Base-by-base conservation (phyloP, 1,140 invertebrate species). In the Ostrea edulis region DNA sequence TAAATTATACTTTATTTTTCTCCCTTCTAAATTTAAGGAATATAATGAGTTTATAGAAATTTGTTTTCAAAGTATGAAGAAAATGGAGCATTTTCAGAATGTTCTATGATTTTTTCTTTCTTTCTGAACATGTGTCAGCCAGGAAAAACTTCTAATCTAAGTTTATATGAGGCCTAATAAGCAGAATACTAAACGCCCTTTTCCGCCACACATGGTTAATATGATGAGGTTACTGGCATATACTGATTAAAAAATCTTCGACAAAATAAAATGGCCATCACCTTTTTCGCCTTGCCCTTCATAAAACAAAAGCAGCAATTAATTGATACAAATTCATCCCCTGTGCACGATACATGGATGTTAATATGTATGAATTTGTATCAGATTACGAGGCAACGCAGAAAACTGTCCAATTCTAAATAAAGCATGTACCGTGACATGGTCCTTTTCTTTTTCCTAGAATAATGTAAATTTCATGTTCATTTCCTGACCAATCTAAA, bases 231-330 rank as follows among this genome's bases (percentile, higher is more conserved):
- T 83, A 14, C 8, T 51, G 25, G 52, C 51, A 83, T 52, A 11
- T 17, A 20, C 3, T 83, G 3, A 44, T 53, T 53, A 25, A 52
- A n/a, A 22, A 81, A 22, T 22, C 7, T 2, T 14, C 11, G 9
- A 14, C 82, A 83, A 53, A 83, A 22, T 11, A 8, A 83, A 83
- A 83, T 58, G 17, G 51, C 83, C 83, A 54, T 85, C 83, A 85
- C 83, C 83, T 85, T 85, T 55, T 55, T 62, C 20, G 8, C 53
- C 83, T 85, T 85, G 22, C 51, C 83, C 83, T 85, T 58, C n/a
- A 58, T 12, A 85, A 55, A 62, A 85, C 12, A 55, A 85, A 85
- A 58, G 22, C 68, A 77, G 22, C 29, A 77, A 35, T 77, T 35
- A 12, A 29, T 77, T 25, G 14, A 77, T 77, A 77, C 68, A 77